These are phyloP conservation scores for Ariopsis seemanni DNA, from an alignment of 2,113 vertebrate species.

Conservation along the genomic window DNA sequence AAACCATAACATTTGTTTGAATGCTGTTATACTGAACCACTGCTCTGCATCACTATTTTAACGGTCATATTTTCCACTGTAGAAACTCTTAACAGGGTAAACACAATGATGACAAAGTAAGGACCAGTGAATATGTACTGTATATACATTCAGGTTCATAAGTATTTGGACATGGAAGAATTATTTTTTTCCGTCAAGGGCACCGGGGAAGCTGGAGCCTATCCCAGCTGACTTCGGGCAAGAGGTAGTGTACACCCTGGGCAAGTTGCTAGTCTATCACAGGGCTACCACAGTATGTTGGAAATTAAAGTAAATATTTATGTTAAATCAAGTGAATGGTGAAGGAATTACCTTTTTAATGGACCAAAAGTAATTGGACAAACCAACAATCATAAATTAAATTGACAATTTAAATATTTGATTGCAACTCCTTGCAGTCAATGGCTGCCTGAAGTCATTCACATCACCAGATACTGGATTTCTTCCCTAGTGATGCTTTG, in stretches of 20 bases:
- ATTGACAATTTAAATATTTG: not conserved
- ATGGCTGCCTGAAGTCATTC: not conserved
- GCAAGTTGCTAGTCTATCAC: no score
- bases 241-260: no score
- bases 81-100: constrained; percentile 32
- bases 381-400: not conserved
- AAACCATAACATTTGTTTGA: not conserved
- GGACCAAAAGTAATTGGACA: not conserved
- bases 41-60: not conserved
- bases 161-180: not conserved
- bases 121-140: constrained; percentile 38
- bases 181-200: not conserved
- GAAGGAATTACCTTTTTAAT: not conserved
- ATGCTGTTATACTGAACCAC: constrained; percentile 15
- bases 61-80: not conserved
- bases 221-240: no score
- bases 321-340: not conserved
- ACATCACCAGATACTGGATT: not conserved
- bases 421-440: not conserved
- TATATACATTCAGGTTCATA: not conserved
- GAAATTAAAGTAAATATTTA: not conserved
- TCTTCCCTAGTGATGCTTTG: not conserved
- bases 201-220: no score
- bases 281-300: not conserved
- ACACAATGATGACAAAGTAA: constrained; percentile 71